Conservation (phyloP, 1,140 invertebrate genomes). For the Dendroctonus ponderosae region DNA sequence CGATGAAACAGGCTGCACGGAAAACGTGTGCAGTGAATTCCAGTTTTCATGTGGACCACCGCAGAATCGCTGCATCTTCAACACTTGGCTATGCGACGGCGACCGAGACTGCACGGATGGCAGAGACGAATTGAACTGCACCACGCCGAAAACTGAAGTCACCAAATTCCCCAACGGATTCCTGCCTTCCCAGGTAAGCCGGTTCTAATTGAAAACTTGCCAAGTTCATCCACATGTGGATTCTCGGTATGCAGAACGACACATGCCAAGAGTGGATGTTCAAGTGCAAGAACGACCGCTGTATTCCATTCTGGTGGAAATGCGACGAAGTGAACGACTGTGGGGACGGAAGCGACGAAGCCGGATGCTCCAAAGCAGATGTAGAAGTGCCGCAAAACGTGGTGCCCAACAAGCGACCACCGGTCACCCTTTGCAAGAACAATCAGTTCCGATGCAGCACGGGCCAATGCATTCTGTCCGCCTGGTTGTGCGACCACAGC, state of each 20-base stretch:
- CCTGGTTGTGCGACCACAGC: slow-evolving; percentile 61
- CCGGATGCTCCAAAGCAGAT: slow-evolving; percentile 35
- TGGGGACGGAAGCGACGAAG: slow-evolving; percentile 75
- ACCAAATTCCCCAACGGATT: slow-evolving; percentile 1
- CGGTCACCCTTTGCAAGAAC: slow-evolving; percentile 49
- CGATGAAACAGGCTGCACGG: slow-evolving; percentile 52
- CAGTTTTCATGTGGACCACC: slow-evolving; percentile 63
- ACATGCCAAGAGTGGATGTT: slow-evolving; percentile 77
- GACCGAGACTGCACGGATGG: slow-evolving; percentile 66
- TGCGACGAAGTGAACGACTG: slow-evolving; percentile 68
- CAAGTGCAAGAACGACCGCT: slow-evolving; percentile 69
- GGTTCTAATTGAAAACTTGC: background rate
- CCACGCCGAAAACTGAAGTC: slow-evolving; percentile 26
- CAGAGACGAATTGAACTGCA: slow-evolving; percentile 73
- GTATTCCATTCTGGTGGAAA: slow-evolving; percentile 84
- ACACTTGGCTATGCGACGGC: slow-evolving; percentile 72
- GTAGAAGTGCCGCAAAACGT: background rate
- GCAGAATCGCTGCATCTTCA: slow-evolving; percentile 67
- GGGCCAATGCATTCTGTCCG: slow-evolving; percentile 55
- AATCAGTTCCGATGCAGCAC: slow-evolving; percentile 67
- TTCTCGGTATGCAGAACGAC: slow-evolving; percentile 35
- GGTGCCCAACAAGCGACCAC: slow-evolving; percentile 22
- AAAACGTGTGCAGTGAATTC: slow-evolving; percentile 58
- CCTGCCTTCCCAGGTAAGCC: background rate
- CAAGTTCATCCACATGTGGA: background rate